Evolutionary conservation across 2,797 vertebrate species (phyloP).

Genomic region (Phrynocephalus guinanensis): DNA sequence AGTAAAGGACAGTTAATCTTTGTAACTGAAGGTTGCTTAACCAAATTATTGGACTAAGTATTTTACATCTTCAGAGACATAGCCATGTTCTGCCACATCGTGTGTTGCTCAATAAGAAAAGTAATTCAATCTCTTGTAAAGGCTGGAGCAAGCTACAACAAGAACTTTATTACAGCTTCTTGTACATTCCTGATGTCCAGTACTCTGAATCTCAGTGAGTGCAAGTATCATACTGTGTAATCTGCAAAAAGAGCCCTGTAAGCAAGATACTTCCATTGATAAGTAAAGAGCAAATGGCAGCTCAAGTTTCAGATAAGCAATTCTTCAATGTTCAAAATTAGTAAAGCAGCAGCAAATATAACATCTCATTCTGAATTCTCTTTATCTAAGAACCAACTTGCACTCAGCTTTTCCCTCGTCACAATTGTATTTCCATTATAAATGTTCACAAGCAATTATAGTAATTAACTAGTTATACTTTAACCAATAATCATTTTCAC

Average conservation of each 20-base stretch:
- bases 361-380: not conserved
- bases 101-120: not conserved
- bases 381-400: not conserved
- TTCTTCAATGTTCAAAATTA: not conserved
- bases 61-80: not conserved
- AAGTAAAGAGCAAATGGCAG: conserved; percentile 10
- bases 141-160: not conserved
- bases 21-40: not conserved
- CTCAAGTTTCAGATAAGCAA: not conserved
- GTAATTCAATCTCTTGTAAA: conserved; percentile 7
- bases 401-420: not conserved
- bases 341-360: not conserved
- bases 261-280: not conserved
- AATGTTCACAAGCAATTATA: conserved; percentile 27
- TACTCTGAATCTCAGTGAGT: not conserved
- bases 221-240: not conserved
- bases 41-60: not conserved
- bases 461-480: conserved; percentile 24
- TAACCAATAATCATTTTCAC: conserved; percentile 24
- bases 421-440: conserved; percentile 18
- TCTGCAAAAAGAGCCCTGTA: not conserved
- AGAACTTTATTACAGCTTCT: conserved; percentile 16
- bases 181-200: not conserved
- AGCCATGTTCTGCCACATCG: not conserved
- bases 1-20: not conserved